A percentile compares a stretch with the other conserved stretches of the same genome.
Evolutionary conservation across 2,888 invertebrate genomes (phyloP).

Genomic region (Alviniconcha strummeri): DNA sequence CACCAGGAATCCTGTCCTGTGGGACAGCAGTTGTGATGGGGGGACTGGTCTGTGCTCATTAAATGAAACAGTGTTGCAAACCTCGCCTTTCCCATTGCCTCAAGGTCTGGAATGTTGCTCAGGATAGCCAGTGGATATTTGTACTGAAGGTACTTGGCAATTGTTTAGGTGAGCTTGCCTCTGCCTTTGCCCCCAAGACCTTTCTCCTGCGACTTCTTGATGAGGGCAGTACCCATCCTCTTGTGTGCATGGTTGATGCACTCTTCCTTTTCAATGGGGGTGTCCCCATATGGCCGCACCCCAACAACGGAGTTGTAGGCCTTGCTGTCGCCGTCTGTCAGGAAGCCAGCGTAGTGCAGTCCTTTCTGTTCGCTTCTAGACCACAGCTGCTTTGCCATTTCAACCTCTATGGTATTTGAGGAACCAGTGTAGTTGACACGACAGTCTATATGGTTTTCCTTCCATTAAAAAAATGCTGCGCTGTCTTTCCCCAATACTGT

Average conservation of each 20-base stretch:
- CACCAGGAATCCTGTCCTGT: not conserved
- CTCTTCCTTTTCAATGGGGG: not conserved
- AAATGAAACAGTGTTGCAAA: not conserved
- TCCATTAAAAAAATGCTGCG: too few relatives aligned
- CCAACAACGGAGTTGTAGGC: not conserved
- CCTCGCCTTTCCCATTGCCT: not conserved
- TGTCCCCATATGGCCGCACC: not conserved
- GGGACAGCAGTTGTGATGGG: not conserved
- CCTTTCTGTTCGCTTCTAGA: not conserved
- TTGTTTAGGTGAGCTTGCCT: not conserved
- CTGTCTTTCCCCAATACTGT: too few relatives aligned
- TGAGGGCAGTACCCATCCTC: conserved; percentile 6
- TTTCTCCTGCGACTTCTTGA: not conserved
- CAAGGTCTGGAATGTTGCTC: not conserved
- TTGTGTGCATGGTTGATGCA: not conserved
- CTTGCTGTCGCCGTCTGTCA: not conserved
- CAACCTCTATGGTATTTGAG: not conserved
- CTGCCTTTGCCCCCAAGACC: not conserved
- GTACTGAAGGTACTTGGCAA: not conserved
- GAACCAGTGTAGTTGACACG: too few relatives aligned
- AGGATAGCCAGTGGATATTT: not conserved
- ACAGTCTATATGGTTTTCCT: too few relatives aligned
- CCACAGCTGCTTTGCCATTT: not conserved
- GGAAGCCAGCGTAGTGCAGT: not conserved
- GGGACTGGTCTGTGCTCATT: not conserved